A percentile compares a stretch with the other conserved stretches of the same genome.
Conservation (phyloP, 1,140 invertebrate species). For the Belonocnema kinseyi region DNA sequence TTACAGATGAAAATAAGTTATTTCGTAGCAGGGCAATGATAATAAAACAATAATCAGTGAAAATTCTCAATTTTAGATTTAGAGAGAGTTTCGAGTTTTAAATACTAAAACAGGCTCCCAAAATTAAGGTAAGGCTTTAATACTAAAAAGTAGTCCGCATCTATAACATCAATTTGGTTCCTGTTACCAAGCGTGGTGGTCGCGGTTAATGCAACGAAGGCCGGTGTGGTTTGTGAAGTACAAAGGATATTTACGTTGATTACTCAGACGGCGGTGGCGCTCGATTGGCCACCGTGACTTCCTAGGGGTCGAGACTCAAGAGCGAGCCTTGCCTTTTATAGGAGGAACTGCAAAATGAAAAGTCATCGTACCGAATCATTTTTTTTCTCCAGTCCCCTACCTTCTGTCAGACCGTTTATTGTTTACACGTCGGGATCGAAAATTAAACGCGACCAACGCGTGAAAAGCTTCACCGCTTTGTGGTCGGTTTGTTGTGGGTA, state of each 20-base stretch:
- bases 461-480: slow-evolving; percentile 26
- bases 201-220: background rate
- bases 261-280: slow-evolving; percentile 15
- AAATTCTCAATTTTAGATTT: no score
- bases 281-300: background rate
- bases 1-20: no score
- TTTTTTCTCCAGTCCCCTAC: slow-evolving; percentile 24
- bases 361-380: slow-evolving; percentile 18
- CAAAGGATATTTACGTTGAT: slow-evolving; percentile 27
- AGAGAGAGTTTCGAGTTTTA: no score
- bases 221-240: background rate
- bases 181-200: background rate
- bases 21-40: no score
- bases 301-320: background rate
- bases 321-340: background rate
- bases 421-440: slow-evolving; percentile 11
- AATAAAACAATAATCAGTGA: no score
- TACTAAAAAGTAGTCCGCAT: background rate
- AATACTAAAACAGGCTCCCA: no score
- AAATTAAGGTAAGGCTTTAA: no score
- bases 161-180: background rate
- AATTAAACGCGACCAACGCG: slow-evolving; percentile 18
- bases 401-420: slow-evolving; percentile 1
- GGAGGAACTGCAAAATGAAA: slow-evolving; percentile 18
- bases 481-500: slow-evolving; percentile 30